Percentiles rank a stretch among this genome's conserved stretches.
These are phyloP conservation scores for Zaprionus camerounensis DNA, from an alignment of 1,140 invertebrate genomes.

Conservation along the genomic window DNA sequence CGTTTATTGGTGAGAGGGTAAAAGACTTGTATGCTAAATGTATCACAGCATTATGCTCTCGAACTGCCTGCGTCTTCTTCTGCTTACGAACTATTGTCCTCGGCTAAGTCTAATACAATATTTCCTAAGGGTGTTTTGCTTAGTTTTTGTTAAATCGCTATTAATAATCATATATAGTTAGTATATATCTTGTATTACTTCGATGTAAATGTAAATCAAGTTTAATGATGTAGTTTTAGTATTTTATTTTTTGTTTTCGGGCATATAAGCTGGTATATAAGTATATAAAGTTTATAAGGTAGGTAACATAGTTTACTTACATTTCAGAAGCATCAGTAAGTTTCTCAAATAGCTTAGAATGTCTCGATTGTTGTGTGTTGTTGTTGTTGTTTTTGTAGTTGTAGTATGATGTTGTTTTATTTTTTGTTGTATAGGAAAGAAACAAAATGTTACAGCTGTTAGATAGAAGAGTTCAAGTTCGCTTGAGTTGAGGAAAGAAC, in stretches of 20 bases:
- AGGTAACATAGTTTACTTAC: slow-evolving; percentile 66
- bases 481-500: slow-evolving; percentile 59
- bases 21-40: slow-evolving; percentile 76
- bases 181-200: slow-evolving; percentile 16
- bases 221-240: not conserved
- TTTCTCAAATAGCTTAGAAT: slow-evolving; percentile 76
- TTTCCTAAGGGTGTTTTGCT: slow-evolving; percentile 27
- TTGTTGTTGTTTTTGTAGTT: slow-evolving; percentile 26
- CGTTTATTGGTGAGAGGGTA: slow-evolving; percentile 47
- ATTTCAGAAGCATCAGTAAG: slow-evolving; percentile 76
- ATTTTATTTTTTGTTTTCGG: not conserved
- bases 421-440: slow-evolving; percentile 68
- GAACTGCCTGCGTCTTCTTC: slow-evolving; percentile 66
- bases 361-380: slow-evolving; percentile 67
- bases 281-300: slow-evolving; percentile 43
- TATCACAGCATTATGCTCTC: slow-evolving; percentile 82
- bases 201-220: slow-evolving; percentile 25
- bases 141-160: not conserved
- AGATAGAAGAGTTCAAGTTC: slow-evolving; percentile 58
- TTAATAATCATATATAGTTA: slow-evolving; percentile 17
- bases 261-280: slow-evolving; percentile 37
- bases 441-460: slow-evolving; percentile 76
- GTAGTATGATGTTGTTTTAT: slow-evolving; percentile 32
- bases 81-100: slow-evolving; percentile 74
- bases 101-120: slow-evolving; percentile 60